These are phyloP conservation scores for Lithophane leautieri DNA, from an alignment of 2,888 invertebrate genomes.

Conservation along the genomic window DNA sequence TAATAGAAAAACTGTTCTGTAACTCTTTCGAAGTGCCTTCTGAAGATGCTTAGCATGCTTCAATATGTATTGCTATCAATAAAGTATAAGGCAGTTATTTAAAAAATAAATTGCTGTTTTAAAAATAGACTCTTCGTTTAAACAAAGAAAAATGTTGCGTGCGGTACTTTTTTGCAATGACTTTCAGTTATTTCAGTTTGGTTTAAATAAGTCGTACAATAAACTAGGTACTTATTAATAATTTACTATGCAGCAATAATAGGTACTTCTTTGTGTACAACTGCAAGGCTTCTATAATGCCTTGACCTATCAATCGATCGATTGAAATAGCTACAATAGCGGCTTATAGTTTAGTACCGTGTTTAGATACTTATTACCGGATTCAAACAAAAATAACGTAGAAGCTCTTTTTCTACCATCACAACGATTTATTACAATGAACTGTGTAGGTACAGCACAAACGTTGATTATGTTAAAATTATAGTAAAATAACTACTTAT, in stretches of 20 bases:
- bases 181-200: constrained; percentile 5
- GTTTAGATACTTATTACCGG: background rate
- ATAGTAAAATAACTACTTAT: background rate
- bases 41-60: constrained; percentile 35
- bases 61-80: constrained; percentile 6
- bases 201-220: constrained; percentile 11
- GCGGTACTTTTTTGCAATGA: background rate
- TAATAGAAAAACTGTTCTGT: background rate
- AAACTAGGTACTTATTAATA: constrained; percentile 26
- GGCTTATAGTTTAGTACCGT: background rate
- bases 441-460: constrained; percentile 28
- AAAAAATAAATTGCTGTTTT: constrained; percentile 10
- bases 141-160: background rate
- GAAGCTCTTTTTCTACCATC: background rate
- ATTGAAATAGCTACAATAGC: constrained; percentile 38
- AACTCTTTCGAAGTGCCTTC: constrained; percentile 51
- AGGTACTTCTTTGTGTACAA: constrained; percentile 28
- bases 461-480: background rate
- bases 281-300: constrained; percentile 52
- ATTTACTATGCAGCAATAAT: constrained; percentile 17
- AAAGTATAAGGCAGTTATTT: constrained; percentile 13
- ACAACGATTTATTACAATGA: constrained; percentile 33
- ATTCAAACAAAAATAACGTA: background rate
- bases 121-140: background rate
- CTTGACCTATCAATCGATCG: constrained; percentile 60